Evolutionary conservation across 2,113 vertebrate species (phyloP).

Genomic region (Cheilinus undulatus): DNA sequence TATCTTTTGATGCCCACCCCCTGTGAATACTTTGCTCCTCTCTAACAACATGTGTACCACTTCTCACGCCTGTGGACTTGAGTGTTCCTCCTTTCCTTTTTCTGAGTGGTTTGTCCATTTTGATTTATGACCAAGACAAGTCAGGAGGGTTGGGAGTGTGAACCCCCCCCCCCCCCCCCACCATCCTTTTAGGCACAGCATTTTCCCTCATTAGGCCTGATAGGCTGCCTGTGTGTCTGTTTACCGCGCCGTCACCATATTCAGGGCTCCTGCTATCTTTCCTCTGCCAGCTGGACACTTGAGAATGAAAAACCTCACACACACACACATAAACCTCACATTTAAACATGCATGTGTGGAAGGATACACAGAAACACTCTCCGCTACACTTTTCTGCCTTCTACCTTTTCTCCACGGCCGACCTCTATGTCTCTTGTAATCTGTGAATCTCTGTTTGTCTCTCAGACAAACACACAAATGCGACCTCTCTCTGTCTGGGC

Average conservation of each 20-base stretch:
- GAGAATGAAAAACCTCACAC: constrained; percentile 46
- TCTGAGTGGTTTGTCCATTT: constrained; percentile 42
- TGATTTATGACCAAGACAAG: constrained; percentile 57
- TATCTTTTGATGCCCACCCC: too few relatives aligned
- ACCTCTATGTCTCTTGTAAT: constrained; percentile 59
- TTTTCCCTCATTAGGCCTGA: constrained; percentile 73
- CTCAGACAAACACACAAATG: constrained; percentile 62
- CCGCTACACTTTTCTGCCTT: constrained; percentile 16
- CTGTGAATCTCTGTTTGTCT: constrained; percentile 65
- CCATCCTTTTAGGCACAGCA: constrained; percentile 52
- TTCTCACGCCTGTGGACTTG: too few relatives aligned
- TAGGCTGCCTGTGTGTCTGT: constrained; percentile 70
- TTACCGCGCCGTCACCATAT: constrained; percentile 68
- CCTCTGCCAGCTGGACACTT: constrained; percentile 78
- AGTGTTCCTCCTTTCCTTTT: constrained; percentile 12
- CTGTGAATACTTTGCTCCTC: too few relatives aligned
- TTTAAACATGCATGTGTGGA: constrained; percentile 38
- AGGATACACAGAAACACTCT: neutral
- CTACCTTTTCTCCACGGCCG: constrained; percentile 35
- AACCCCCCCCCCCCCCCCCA: neutral
- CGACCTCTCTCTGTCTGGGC: constrained; percentile 60
- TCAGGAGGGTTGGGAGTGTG: constrained; percentile 1
- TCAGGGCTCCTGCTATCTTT: constrained; percentile 76
- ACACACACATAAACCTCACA: constrained; percentile 40
- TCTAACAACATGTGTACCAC: neutral